These are phyloP conservation scores for Antechinus stuartii DNA, from an alignment of 2,113 vertebrate genomes.

Conservation along the genomic window DNA sequence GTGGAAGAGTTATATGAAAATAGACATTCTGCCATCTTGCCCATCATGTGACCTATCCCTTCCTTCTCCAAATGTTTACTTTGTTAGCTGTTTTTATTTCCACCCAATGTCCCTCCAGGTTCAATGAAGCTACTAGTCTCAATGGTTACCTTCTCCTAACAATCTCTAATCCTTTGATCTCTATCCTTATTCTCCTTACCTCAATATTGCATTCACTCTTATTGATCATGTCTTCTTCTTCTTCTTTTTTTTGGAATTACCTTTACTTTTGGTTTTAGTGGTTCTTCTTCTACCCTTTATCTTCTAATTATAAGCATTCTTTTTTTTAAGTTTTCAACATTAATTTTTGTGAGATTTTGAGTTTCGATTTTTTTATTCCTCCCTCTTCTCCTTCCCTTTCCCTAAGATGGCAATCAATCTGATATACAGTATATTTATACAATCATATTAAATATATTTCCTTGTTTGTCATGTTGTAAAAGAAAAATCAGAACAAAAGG, in stretches of 20 bases:
- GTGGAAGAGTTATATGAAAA: background rate
- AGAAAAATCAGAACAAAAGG: too few species aligned
- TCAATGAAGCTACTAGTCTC: background rate
- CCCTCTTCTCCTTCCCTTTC: too few species aligned
- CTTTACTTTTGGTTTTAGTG: background rate
- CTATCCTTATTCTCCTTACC: background rate
- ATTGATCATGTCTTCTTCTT: background rate
- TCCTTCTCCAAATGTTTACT: background rate
- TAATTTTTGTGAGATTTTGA: too few species aligned
- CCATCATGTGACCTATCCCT: background rate
- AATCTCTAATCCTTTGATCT: background rate
- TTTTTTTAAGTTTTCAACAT: too few species aligned
- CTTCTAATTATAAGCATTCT: background rate
- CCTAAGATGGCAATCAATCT: too few species aligned
- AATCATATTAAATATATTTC: too few species aligned
- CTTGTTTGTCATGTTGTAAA: too few species aligned
- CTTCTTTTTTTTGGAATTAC: background rate
- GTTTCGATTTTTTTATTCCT: too few species aligned
- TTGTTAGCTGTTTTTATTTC: background rate
- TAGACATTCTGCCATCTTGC: background rate
- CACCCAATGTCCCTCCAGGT: background rate
- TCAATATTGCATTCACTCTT: background rate
- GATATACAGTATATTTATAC: too few species aligned
- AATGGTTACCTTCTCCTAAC: background rate
- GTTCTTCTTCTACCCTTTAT: background rate